phyloP scores from a whole-genome alignment of 2,888 invertebrate species.

The Abrostola tripartita region DNA sequence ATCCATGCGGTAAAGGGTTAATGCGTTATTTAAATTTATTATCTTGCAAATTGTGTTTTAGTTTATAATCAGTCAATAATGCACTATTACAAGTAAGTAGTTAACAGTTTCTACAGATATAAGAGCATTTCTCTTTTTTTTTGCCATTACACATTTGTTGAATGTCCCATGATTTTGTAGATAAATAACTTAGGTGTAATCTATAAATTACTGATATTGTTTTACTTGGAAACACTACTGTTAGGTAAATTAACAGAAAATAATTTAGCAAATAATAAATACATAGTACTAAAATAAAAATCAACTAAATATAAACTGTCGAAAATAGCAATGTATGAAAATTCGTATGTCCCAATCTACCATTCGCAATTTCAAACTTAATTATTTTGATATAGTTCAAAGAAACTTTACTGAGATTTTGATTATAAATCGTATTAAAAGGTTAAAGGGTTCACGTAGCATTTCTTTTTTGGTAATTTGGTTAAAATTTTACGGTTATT shows the following conservation, averaged over 20 bases:
- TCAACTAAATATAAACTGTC: conserved; percentile 7
- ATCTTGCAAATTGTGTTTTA: too few relatives aligned
- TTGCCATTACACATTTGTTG: background rate
- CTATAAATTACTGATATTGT: background rate
- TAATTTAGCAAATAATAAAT: background rate
- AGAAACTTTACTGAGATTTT: conserved; percentile 6
- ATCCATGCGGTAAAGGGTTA: too few relatives aligned
- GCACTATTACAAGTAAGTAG: too few relatives aligned
- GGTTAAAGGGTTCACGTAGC: background rate
- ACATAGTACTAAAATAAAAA: background rate
- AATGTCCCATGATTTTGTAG: background rate
- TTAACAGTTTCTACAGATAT: too few relatives aligned
- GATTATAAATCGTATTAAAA: conserved; percentile 1
- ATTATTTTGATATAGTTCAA: conserved; percentile 4
- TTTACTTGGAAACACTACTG: background rate
- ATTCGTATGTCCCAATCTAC: conserved; percentile 6
- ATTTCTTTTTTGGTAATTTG: background rate
- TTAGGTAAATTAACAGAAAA: background rate
- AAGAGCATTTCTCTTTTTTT: background rate
- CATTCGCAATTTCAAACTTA: conserved; percentile 4
- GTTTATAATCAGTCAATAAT: too few relatives aligned
- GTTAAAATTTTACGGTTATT: background rate
- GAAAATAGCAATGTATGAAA: conserved; percentile 6
- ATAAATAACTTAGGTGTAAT: background rate
- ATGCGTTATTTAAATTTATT: too few relatives aligned